Conservation (phyloP, 2,113 vertebrate genomes). For the Micronycteris hirsuta region DNA sequence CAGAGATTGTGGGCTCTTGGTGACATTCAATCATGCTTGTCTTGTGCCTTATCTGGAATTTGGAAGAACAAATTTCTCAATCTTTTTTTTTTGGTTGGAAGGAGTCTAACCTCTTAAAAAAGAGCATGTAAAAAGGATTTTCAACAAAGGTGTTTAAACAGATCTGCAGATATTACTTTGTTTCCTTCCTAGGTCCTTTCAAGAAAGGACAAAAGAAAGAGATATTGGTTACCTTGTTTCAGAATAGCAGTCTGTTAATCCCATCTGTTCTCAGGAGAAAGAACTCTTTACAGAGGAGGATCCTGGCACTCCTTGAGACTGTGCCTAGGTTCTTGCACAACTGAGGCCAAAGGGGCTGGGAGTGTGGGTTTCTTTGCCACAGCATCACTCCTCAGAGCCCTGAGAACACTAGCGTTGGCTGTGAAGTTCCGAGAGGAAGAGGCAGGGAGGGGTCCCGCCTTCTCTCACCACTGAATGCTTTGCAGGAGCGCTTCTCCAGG, state of each 20-base stretch:
- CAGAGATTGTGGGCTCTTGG: background rate
- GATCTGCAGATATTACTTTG: background rate
- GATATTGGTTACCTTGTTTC: background rate
- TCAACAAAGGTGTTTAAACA: background rate
- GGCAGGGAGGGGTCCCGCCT: background rate
- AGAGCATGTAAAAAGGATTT: background rate
- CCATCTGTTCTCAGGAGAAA: background rate
- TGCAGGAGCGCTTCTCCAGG: background rate
- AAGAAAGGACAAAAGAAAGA: background rate
- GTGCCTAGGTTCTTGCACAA: background rate
- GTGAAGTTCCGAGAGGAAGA: background rate
- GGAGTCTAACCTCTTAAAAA: background rate
- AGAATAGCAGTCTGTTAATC: background rate
- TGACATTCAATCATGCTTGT: background rate
- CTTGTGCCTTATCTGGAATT: background rate
- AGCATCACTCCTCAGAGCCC: conserved; percentile 2
- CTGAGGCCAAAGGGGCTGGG: background rate
- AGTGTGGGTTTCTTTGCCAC: background rate
- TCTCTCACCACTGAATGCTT: background rate
- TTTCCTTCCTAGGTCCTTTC: background rate
- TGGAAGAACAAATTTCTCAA: background rate
- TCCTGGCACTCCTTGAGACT: background rate
- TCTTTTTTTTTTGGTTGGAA: background rate
- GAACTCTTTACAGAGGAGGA: background rate
- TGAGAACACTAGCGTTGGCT: background rate